Percentiles rank a stretch among this genome's conserved stretches.
phyloP scores from a whole-genome alignment of 1,140 invertebrate species.

The Bactericera cockerelli region DNA sequence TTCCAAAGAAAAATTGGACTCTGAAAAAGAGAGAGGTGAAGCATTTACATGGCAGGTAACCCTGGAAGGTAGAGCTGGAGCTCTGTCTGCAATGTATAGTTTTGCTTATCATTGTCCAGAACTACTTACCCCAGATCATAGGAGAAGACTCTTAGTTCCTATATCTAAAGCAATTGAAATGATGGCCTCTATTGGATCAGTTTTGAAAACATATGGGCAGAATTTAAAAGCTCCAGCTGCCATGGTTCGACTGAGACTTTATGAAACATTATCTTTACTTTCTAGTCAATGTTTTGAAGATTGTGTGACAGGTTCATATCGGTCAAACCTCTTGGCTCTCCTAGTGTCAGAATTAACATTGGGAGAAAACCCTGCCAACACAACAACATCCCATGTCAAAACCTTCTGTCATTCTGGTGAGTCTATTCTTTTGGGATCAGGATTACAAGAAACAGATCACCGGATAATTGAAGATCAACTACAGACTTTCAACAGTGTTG shows the following conservation, averaged over 20 bases:
- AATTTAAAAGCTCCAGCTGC: constrained; percentile 86
- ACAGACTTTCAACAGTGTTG: constrained; percentile 69
- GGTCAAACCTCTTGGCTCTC: constrained; percentile 73
- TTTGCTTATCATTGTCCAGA: constrained; percentile 82
- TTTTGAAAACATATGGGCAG: constrained; percentile 84
- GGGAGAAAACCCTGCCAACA: constrained; percentile 86
- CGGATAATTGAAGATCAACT: constrained; percentile 93
- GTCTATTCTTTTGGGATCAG: constrained; percentile 68
- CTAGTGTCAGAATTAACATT: constrained; percentile 95
- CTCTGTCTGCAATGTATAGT: constrained; percentile 87
- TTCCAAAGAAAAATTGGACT: constrained; percentile 88
- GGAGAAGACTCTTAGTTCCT: constrained; percentile 67
- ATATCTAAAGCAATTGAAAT: constrained; percentile 89
- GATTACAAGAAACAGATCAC: constrained; percentile 91
- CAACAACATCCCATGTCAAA: constrained; percentile 75
- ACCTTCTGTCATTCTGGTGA: constrained; percentile 81
- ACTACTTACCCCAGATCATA: constrained; percentile 80
- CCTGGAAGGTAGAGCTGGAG: constrained; percentile 87
- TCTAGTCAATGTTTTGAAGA: constrained; percentile 72
- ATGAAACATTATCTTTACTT: constrained; percentile 72
- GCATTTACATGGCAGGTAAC: constrained; percentile 96
- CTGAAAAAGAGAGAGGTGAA: constrained; percentile 92
- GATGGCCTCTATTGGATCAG: constrained; percentile 68
- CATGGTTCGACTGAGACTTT: constrained; percentile 77
- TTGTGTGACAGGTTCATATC: not conserved